Percentiles rank a stretch among this genome's conserved stretches.
phyloP scores from a whole-genome alignment of 1,140 invertebrate genomes.

The Aphidius ervi region DNA sequence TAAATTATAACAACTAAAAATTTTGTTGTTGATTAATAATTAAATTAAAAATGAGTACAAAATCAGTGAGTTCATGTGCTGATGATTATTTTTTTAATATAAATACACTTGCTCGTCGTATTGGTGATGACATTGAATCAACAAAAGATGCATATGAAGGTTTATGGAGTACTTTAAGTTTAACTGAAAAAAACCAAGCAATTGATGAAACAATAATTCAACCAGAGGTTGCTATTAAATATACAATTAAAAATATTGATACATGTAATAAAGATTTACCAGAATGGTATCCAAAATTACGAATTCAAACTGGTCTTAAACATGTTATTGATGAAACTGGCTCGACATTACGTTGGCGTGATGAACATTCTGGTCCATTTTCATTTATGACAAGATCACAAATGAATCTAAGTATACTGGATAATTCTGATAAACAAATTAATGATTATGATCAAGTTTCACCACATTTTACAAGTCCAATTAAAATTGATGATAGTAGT shows the following conservation, averaged over 20 bases:
- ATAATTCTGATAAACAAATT: conserved; percentile 31
- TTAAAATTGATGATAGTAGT: conserved; percentile 36
- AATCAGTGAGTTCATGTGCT: conserved; percentile 46
- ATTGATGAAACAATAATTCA: conserved; percentile 73
- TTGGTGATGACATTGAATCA: conserved; percentile 64
- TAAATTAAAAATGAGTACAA: conserved; percentile 29
- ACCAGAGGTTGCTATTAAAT: conserved; percentile 67
- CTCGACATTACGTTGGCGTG: conserved; percentile 57
- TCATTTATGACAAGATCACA: conserved; percentile 75
- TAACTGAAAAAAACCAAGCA: conserved; percentile 67
- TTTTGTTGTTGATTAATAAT: no score
- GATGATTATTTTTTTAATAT: conserved; percentile 69
- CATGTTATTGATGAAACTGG: conserved; percentile 56
- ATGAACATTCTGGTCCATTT: conserved; percentile 76
- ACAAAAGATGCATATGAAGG: conserved; percentile 67
- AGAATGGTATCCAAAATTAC: conserved; percentile 50
- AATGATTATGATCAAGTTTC: conserved; percentile 33
- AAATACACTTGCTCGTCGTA: conserved; percentile 65
- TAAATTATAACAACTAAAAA: no score
- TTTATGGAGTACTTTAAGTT: conserved; percentile 63
- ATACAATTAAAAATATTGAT: conserved; percentile 52
- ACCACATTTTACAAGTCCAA: conserved; percentile 37
- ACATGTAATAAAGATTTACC: conserved; percentile 38
- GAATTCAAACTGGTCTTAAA: conserved; percentile 54
- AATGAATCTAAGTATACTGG: conserved; percentile 62